Percentiles rank a stretch among this genome's conserved stretches.
phyloP scores from a whole-genome alignment of 2,797 vertebrate genomes.

The Myotis myotis region DNA sequence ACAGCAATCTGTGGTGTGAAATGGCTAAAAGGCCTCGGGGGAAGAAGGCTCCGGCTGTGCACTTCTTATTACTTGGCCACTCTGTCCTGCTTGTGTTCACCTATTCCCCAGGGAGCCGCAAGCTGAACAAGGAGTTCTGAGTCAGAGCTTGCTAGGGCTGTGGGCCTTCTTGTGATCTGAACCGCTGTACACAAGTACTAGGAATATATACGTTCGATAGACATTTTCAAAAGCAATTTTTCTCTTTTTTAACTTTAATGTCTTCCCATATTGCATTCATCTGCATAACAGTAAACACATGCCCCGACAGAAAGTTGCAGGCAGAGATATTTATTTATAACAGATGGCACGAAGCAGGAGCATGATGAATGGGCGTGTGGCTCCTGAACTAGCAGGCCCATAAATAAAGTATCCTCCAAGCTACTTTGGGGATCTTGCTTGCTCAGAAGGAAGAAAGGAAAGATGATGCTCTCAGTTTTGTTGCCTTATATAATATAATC shows the following conservation, averaged over 20 bases:
- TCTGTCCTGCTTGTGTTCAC: not conserved
- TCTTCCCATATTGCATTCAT: conserved; percentile 83
- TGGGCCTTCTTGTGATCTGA: not conserved
- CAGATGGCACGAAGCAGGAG: conserved; percentile 83
- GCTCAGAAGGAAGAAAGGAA: conserved; percentile 79
- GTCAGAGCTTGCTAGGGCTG: not conserved
- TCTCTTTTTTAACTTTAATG: conserved; percentile 78
- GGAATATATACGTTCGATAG: conserved; percentile 70
- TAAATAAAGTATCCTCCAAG: conserved; percentile 85
- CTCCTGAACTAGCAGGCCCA: conserved; percentile 82
- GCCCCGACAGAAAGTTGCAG: conserved; percentile 83
- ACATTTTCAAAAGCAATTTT: conserved; percentile 80
- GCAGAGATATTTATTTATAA: conserved; percentile 84
- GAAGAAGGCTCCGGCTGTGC: not conserved
- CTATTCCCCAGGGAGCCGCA: not conserved
- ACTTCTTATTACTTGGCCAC: conserved; percentile 15
- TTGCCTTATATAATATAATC: conserved; percentile 77
- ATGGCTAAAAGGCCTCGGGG: not conserved
- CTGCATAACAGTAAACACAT: conserved; percentile 86
- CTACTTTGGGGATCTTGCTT: conserved; percentile 80
- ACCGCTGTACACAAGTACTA: conserved; percentile 63
- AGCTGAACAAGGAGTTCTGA: conserved; percentile 36
- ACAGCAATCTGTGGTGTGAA: conserved; percentile 20
- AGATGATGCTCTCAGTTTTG: conserved; percentile 78
- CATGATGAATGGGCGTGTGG: conserved; percentile 82